phyloP scores from a whole-genome alignment of 2,797 vertebrate genomes.

The Natrix natrix region DNA sequence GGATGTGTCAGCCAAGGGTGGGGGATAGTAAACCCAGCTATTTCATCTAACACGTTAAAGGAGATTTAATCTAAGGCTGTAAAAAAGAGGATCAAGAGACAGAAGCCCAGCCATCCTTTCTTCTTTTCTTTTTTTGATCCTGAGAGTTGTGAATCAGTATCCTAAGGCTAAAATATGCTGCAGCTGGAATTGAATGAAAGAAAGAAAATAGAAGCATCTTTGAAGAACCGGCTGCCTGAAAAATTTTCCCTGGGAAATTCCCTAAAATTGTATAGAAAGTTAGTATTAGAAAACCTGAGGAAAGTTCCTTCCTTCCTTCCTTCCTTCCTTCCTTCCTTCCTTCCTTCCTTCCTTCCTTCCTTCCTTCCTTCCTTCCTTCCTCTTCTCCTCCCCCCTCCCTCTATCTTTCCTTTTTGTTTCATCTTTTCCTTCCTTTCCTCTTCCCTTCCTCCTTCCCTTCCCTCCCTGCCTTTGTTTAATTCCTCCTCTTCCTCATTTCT shows the following conservation, averaged over 20 bases:
- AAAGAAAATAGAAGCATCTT: background rate
- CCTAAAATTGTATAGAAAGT: background rate
- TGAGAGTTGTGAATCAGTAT: background rate
- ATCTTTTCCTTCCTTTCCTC: too few species aligned
- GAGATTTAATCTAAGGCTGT: background rate
- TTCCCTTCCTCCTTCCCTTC: too few species aligned
- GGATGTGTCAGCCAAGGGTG: background rate
- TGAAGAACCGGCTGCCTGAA: background rate
- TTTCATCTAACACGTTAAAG: background rate
- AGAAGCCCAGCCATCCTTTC: too few species aligned
- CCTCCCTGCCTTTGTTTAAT: too few species aligned
- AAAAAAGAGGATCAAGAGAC: background rate
- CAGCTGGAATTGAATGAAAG: background rate
- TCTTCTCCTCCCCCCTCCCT: too few species aligned
- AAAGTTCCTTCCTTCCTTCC: background rate
- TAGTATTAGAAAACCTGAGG: background rate
- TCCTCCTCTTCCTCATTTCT: too few species aligned
- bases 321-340: too few species aligned
- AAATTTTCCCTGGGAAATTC: background rate
- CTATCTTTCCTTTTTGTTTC: too few species aligned
- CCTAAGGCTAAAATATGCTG: background rate
- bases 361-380: too few species aligned
- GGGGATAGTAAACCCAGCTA: background rate
- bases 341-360: too few species aligned
- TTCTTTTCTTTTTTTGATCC: too few species aligned